Conservation (phyloP, 2,797 vertebrate species). For the Philypnodon macrostomus region DNA sequence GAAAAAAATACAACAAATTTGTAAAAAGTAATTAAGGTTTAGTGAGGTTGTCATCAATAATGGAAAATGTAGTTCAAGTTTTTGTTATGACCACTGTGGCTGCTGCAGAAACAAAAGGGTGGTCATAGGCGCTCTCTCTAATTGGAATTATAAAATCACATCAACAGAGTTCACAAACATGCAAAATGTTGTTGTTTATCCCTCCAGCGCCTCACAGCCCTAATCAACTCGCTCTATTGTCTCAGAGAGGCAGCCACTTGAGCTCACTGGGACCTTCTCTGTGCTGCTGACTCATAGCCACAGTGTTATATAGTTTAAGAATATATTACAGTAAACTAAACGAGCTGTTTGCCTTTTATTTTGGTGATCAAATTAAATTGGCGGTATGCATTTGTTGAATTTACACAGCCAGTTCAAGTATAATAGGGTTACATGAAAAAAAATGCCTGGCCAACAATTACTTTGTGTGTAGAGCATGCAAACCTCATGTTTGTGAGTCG, state of each 20-base stretch:
- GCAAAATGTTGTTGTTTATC: conserved; percentile 51
- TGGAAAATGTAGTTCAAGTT: neutral
- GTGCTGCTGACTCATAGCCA: conserved; percentile 23
- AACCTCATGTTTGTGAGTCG: no score
- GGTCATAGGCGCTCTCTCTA: conserved; percentile 5
- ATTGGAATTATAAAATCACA: conserved; percentile 47
- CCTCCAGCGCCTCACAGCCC: conserved; percentile 27
- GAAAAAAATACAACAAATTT: no score
- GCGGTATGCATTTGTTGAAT: no score
- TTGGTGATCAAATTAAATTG: conserved; percentile 15
- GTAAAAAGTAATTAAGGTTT: no score
- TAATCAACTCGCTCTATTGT: conserved; percentile 38
- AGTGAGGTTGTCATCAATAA: no score
- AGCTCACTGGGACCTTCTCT: conserved; percentile 26
- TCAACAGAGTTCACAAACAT: conserved; percentile 26
- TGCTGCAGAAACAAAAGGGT: conserved; percentile 19
- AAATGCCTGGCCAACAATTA: no score
- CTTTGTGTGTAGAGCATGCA: no score
- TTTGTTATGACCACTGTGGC: conserved; percentile 5
- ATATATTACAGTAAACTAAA: neutral
- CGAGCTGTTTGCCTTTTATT: no score
- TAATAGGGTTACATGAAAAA: no score
- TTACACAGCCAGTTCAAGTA: no score
- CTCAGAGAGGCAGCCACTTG: conserved; percentile 31
- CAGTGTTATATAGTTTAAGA: conserved; percentile 17